phyloP scores from a whole-genome alignment of 2,797 vertebrate species.

The Sciurus carolinensis region DNA sequence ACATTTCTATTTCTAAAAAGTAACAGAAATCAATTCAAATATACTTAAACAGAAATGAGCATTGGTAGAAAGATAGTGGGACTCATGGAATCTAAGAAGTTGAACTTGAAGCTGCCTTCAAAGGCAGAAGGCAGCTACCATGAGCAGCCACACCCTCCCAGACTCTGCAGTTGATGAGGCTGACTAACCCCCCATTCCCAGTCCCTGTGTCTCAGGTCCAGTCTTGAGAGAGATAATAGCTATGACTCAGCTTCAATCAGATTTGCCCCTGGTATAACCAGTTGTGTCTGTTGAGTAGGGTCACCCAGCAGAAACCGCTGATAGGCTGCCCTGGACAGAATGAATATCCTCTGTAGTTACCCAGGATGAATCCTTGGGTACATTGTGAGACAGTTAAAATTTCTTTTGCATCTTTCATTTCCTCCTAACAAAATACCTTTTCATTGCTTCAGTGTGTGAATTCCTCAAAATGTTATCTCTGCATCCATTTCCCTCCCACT shows the following conservation, averaged over 20 bases:
- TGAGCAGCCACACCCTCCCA: too few species aligned
- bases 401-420: slow-evolving; percentile 10
- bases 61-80: not conserved
- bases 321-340: not conserved
- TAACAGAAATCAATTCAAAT: slow-evolving; percentile 22
- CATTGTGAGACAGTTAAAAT: not conserved
- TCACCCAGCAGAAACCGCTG: not conserved
- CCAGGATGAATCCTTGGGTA: not conserved
- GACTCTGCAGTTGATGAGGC: not conserved
- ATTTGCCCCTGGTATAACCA: not conserved
- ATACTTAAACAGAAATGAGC: not conserved
- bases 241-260: not conserved
- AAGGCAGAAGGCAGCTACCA: not conserved
- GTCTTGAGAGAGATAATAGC: not conserved
- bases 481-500: not conserved
- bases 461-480: not conserved
- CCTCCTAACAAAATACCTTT: not conserved
- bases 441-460: not conserved
- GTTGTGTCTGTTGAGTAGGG: not conserved
- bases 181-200: not conserved
- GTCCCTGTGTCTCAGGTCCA: not conserved
- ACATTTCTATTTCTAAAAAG: not conserved
- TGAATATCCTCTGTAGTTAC: not conserved
- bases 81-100: not conserved
- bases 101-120: not conserved